These are phyloP conservation scores for Poliocrania exsul DNA, from an alignment of 2,797 vertebrate genomes.

Conservation along the genomic window DNA sequence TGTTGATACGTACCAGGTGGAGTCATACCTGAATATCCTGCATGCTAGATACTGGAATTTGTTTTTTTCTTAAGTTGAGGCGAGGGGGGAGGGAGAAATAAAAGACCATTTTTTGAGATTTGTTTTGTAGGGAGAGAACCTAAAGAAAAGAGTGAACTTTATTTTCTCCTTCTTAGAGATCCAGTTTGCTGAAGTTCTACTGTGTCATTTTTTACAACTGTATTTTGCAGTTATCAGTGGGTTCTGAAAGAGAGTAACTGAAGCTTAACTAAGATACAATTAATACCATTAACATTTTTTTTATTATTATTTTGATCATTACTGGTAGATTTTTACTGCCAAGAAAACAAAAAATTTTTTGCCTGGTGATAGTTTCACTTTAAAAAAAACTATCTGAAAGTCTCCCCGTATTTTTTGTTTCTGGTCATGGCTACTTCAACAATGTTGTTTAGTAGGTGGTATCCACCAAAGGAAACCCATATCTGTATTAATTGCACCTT, in stretches of 20 bases:
- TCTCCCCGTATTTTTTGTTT: neutral
- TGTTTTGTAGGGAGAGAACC: neutral
- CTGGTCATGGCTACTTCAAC: neutral
- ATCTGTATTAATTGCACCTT: neutral
- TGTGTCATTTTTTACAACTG: constrained; percentile 11
- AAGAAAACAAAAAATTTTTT: neutral
- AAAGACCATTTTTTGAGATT: neutral
- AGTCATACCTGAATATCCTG: neutral
- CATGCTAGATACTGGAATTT: neutral
- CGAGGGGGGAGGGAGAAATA: too few relatives aligned
- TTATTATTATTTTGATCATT: neutral
- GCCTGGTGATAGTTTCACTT: neutral
- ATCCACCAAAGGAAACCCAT: neutral
- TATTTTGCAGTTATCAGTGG: neutral
- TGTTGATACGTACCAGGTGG: neutral
- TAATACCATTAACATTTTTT: neutral
- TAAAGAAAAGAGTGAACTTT: neutral
- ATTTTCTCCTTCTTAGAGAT: neutral
- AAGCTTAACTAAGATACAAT: neutral
- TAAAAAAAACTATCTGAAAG: neutral
- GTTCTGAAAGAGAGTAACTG: neutral
- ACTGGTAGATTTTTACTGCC: neutral
- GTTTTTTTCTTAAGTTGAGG: neutral
- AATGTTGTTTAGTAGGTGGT: neutral
- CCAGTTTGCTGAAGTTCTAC: neutral